Evolutionary conservation across 2,797 vertebrate genomes (phyloP).

Genomic region (Syncerus caffer): DNA sequence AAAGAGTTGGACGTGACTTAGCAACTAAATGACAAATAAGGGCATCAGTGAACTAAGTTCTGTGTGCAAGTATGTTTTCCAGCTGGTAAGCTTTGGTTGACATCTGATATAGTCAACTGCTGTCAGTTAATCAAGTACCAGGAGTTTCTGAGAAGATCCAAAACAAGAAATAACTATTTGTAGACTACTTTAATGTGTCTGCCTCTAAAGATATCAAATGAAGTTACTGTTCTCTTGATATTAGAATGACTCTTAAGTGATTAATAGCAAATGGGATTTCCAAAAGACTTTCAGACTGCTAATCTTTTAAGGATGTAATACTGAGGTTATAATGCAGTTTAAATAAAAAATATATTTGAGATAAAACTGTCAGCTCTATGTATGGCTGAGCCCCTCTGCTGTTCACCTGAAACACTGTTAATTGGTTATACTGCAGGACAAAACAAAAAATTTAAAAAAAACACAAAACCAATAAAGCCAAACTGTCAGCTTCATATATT

Average conservation of each 20-base stretch:
- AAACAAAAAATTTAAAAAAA: neutral
- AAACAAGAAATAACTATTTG: conserved; percentile 41
- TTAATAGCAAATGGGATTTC: neutral
- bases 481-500: neutral
- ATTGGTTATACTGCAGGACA: neutral
- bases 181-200: neutral
- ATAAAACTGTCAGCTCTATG: neutral
- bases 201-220: conserved; percentile 2
- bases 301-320: neutral
- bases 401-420: neutral
- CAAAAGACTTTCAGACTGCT: neutral
- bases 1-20: neutral
- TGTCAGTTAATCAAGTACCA: neutral
- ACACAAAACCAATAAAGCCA: neutral
- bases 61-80: conserved; percentile 3
- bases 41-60: neutral
- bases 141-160: neutral
- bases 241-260: neutral
- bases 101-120: neutral
- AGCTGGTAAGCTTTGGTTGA: neutral
- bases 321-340: neutral
- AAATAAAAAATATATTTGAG: neutral
- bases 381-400: neutral
- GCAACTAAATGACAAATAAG: neutral
- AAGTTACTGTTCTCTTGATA: neutral